Percentiles rank a stretch among this genome's conserved stretches.
Conservation (phyloP, 2,888 invertebrate genomes). For the Didymodactylos carnosus region DNA sequence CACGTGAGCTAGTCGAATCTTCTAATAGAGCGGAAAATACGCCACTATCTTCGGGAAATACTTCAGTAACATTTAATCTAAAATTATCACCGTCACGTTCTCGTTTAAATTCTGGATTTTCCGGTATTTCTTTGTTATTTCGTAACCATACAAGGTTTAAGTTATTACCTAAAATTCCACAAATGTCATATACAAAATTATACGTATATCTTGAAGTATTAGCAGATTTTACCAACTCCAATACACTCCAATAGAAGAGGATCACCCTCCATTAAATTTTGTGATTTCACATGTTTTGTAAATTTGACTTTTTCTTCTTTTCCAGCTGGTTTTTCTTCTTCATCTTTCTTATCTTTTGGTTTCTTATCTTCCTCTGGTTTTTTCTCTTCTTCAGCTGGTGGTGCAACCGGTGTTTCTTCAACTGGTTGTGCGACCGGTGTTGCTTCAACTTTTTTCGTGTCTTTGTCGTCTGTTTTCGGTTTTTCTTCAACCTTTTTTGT, state of each 20-base stretch:
- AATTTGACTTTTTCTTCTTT: conserved; percentile 13
- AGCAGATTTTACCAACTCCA: conserved; percentile 45
- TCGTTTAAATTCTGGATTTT: conserved; percentile 84
- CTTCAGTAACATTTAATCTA: conserved; percentile 66
- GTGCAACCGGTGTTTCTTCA: not conserved
- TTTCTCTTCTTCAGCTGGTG: not conserved
- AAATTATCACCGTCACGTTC: conserved; percentile 64
- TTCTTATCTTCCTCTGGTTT: conserved; percentile 30
- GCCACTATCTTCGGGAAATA: conserved; percentile 77
- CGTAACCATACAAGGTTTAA: conserved; percentile 86
- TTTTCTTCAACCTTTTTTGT: not conserved
- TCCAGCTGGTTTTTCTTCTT: not conserved
- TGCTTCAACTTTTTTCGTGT: not conserved
- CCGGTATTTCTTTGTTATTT: conserved; percentile 86
- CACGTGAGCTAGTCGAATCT: conserved; percentile 40
- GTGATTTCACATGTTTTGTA: conserved; percentile 49
- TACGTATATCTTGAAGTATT: no score
- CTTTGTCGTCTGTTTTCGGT: not conserved
- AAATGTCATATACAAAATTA: no score
- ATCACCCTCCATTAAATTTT: conserved; percentile 62
- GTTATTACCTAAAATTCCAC: no score
- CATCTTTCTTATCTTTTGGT: not conserved
- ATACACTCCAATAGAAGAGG: conserved; percentile 60
- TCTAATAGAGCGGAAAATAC: conserved; percentile 91
- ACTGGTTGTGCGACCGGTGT: not conserved